phyloP scores from a whole-genome alignment of 2,113 vertebrate genomes.

The Cyphomyrus discorhynchus region DNA sequence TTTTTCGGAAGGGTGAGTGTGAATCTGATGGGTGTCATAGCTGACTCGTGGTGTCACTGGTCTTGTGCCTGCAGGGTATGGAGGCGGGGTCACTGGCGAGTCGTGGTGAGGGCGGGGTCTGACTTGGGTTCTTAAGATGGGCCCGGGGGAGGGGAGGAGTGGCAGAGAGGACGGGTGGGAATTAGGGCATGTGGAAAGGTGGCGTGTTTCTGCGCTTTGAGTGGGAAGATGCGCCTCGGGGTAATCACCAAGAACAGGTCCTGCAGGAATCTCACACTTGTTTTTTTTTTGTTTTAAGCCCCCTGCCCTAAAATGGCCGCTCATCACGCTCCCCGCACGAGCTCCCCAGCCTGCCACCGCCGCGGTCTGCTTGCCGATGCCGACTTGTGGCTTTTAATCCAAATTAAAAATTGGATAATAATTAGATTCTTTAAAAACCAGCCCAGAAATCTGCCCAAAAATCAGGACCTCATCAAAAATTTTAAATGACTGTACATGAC shows the following conservation, averaged over 20 bases:
- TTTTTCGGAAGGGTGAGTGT: conserved; percentile 20
- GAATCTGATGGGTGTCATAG: conserved; percentile 6
- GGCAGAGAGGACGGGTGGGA: background rate
- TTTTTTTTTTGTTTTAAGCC: background rate
- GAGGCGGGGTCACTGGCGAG: conserved; percentile 5
- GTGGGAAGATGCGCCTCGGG: background rate
- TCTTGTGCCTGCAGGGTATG: background rate
- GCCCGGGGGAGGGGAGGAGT: background rate
- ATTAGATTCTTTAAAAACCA: background rate
- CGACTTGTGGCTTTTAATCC: background rate
- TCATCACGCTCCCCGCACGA: conserved; percentile 44
- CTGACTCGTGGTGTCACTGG: conserved; percentile 24
- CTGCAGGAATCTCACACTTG: background rate
- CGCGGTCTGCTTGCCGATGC: background rate
- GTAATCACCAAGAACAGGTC: conserved; percentile 10
- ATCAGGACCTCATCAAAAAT: background rate
- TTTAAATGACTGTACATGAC: background rate
- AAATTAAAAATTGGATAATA: background rate
- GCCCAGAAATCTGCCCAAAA: background rate
- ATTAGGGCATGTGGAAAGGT: background rate
- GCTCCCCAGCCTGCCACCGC: conserved; percentile 21
- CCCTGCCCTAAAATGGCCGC: conserved; percentile 13
- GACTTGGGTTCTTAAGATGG: background rate
- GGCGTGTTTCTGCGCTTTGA: background rate
- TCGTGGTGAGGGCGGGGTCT: conserved; percentile 7